Conservation (phyloP, 2,113 vertebrate genomes). For the Onychorhynchus coronatus region DNA sequence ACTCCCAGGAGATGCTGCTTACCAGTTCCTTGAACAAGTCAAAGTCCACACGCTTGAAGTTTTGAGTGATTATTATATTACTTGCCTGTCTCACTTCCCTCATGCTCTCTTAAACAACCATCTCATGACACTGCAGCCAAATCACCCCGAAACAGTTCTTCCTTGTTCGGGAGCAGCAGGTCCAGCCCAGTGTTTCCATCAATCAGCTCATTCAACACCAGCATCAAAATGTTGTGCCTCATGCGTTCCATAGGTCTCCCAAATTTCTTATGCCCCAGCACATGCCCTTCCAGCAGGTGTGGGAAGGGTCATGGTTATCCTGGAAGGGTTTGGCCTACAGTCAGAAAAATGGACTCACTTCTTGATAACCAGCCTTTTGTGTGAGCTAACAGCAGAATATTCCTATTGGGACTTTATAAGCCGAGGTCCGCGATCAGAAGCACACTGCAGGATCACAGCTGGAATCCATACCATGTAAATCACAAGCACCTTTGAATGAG, state of each 20-base stretch:
- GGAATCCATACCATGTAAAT: neutral
- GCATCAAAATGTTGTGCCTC: neutral
- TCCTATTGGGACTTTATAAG: neutral
- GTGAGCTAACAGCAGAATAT: neutral
- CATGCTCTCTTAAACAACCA: neutral
- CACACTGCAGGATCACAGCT: neutral
- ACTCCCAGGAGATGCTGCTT: neutral
- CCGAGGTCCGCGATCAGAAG: fast-evolving
- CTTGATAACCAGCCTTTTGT: neutral
- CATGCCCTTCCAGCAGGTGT: neutral
- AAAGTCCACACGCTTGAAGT: neutral
- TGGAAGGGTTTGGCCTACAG: neutral
- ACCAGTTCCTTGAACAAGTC: slow-evolving; percentile 2
- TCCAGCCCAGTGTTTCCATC: neutral
- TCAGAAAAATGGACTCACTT: neutral
- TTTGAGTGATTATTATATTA: neutral
- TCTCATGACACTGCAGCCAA: neutral
- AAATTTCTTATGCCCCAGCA: neutral
- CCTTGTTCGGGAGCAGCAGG: neutral
- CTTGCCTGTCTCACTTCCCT: neutral
- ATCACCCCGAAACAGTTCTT: neutral
- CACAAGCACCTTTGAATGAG: neutral
- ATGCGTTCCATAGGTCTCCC: fast-evolving
- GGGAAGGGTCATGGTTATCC: neutral
- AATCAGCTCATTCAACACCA: neutral